Conservation (phyloP, 1,140 invertebrate species). For the Plodia interpunctella region DNA sequence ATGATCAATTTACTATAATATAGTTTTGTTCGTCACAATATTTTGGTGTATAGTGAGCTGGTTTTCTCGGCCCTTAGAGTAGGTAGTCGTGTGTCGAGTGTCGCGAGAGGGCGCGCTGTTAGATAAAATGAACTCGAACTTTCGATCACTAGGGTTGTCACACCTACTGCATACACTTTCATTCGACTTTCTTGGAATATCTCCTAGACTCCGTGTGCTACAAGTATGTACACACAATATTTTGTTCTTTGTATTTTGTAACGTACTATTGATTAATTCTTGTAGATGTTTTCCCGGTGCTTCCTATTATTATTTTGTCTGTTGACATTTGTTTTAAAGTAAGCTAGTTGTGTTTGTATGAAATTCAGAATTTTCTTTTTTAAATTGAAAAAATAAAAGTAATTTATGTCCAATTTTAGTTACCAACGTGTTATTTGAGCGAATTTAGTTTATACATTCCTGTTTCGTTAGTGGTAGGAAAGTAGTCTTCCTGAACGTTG, state of each 20-base stretch:
- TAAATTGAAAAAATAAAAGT: conserved; percentile 35
- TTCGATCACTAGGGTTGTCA: not conserved
- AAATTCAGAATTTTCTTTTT: conserved; percentile 29
- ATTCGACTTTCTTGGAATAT: too few relatives aligned
- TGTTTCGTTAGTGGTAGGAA: conserved; percentile 73
- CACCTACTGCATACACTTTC: not conserved
- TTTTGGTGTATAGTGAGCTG: not conserved
- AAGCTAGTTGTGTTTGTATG: conserved; percentile 55
- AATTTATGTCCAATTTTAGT: conserved; percentile 67
- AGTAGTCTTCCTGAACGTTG: conserved; percentile 75
- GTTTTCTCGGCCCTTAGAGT: conserved; percentile 14
- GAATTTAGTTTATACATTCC: conserved; percentile 75
- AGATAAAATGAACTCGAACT: not conserved
- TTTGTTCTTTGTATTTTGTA: conserved; percentile 37
- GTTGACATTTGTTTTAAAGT: conserved; percentile 66
- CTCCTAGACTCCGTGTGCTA: too few relatives aligned
- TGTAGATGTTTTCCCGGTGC: conserved; percentile 47
- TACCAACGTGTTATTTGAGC: conserved; percentile 72
- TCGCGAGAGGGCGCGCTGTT: not conserved
- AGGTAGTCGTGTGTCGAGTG: conserved; percentile 13
- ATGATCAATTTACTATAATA: conserved; percentile 10
- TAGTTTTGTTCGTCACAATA: not conserved
- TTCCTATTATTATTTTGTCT: conserved; percentile 70
- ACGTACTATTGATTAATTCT: too few relatives aligned
- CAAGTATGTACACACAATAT: conserved; percentile 11